Conservation (phyloP, 2,113 vertebrate species). For the Elgaria multicarinata region DNA sequence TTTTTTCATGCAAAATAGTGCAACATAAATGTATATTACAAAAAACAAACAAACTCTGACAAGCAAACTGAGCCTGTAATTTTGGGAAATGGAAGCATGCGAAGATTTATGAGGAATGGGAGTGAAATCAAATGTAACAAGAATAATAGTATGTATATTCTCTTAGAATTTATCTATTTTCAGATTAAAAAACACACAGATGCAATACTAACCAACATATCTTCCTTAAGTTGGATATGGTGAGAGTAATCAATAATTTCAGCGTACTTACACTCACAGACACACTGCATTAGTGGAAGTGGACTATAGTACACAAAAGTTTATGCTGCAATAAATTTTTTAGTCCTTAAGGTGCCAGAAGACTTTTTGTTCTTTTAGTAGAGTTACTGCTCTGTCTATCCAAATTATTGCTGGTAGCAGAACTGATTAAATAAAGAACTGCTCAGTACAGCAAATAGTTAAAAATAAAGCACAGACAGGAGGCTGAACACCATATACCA, state of each 20-base stretch:
- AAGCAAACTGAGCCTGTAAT: background rate
- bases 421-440: background rate
- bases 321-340: too few relatives aligned
- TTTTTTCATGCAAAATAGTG: background rate
- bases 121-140: background rate
- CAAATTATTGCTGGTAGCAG: background rate
- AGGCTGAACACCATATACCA: background rate
- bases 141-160: background rate
- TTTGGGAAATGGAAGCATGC: background rate
- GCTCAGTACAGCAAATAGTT: background rate
- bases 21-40: background rate
- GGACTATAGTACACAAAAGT: too few relatives aligned
- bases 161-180: background rate
- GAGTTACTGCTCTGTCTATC: background rate
- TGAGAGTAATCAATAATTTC: background rate
- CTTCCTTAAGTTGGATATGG: background rate
- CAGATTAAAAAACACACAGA: background rate
- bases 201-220: background rate
- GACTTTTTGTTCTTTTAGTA: background rate
- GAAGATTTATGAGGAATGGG: background rate
- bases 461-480: slow-evolving; percentile 7
- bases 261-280: background rate
- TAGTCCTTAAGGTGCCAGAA: too few relatives aligned
- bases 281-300: too few relatives aligned
- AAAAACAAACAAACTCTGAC: background rate